These are phyloP conservation scores for Chrysomallon squamiferum DNA, from an alignment of 1,140 invertebrate genomes.

Conservation along the genomic window DNA sequence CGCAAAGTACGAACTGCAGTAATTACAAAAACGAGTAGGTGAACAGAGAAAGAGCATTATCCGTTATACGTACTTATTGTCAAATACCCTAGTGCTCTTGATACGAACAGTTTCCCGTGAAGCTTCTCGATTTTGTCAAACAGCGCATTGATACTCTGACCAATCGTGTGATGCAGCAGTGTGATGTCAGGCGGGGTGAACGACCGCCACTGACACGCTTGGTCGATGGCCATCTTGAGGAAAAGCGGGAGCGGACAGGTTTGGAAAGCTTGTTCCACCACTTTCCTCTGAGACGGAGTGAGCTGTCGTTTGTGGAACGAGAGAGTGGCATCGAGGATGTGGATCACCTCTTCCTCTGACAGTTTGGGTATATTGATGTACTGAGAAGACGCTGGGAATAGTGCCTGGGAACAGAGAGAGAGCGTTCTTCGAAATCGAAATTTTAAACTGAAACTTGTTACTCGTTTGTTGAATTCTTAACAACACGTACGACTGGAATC, in stretches of 20 bases:
- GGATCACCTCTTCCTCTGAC: slow-evolving; percentile 27
- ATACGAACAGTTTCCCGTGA: slow-evolving; percentile 53
- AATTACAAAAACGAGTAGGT: too few relatives aligned
- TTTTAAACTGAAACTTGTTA: neutral
- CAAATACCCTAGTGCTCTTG: slow-evolving; percentile 47
- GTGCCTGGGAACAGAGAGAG: neutral
- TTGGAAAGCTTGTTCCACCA: slow-evolving; percentile 36
- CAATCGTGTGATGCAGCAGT: slow-evolving; percentile 35
- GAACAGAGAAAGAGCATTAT: too few relatives aligned
- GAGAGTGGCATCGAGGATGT: slow-evolving; percentile 47
- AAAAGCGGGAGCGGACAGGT: slow-evolving; percentile 53
- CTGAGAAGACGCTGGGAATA: slow-evolving; percentile 9
- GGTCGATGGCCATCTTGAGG: slow-evolving; percentile 53
- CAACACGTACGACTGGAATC: neutral
- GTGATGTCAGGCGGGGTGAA: slow-evolving; percentile 20
- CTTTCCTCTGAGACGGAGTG: slow-evolving; percentile 35
- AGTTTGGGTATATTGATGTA: slow-evolving; percentile 31
- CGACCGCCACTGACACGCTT: slow-evolving; percentile 49
- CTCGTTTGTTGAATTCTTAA: neutral
- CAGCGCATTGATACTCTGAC: slow-evolving; percentile 47
- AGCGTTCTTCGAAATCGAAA: neutral
- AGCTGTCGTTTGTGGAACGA: slow-evolving; percentile 24
- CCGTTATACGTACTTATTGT: slow-evolving; percentile 43
- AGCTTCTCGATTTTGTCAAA: slow-evolving; percentile 47
- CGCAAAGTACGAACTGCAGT: too few relatives aligned